Conservation (phyloP, 2,888 invertebrate species). For the Gastracanthus pulcherrimus region DNA sequence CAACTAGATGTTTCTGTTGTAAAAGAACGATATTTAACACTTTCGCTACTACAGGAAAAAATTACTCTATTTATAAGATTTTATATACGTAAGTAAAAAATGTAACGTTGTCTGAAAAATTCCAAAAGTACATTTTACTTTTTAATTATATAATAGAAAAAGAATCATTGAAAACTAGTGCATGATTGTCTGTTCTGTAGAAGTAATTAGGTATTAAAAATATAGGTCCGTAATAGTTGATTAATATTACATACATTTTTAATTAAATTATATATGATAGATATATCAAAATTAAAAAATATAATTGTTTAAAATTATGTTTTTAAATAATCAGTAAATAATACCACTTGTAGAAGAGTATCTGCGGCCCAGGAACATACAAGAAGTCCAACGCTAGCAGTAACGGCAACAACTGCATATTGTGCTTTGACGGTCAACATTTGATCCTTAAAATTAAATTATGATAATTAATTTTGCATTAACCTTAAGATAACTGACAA, state of each 20-base stretch:
- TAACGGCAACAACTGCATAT: conserved; percentile 61
- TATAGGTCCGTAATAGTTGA: too few species aligned
- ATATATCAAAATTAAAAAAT: neutral
- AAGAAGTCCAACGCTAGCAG: conserved; percentile 65
- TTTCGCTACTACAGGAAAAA: too few species aligned
- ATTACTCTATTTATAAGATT: too few species aligned
- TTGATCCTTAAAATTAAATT: conserved; percentile 59
- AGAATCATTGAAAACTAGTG: too few species aligned
- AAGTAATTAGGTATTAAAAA: too few species aligned
- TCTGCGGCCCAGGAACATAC: conserved; percentile 69
- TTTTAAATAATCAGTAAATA: neutral
- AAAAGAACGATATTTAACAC: too few species aligned
- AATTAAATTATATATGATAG: neutral
- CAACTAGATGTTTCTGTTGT: conserved; percentile 27
- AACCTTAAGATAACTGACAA: neutral
- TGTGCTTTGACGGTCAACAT: conserved; percentile 61
- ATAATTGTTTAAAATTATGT: neutral
- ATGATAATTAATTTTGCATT: neutral
- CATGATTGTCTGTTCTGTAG: too few species aligned
- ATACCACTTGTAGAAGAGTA: conserved; percentile 63
- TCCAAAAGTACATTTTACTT: too few species aligned
- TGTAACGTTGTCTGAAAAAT: too few species aligned
- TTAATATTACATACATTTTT: neutral
- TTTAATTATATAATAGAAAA: too few species aligned
- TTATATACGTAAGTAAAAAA: too few species aligned